Evolutionary conservation across 2,888 invertebrate genomes (phyloP).

Genomic region (Nematopogon swammerdamellus): DNA sequence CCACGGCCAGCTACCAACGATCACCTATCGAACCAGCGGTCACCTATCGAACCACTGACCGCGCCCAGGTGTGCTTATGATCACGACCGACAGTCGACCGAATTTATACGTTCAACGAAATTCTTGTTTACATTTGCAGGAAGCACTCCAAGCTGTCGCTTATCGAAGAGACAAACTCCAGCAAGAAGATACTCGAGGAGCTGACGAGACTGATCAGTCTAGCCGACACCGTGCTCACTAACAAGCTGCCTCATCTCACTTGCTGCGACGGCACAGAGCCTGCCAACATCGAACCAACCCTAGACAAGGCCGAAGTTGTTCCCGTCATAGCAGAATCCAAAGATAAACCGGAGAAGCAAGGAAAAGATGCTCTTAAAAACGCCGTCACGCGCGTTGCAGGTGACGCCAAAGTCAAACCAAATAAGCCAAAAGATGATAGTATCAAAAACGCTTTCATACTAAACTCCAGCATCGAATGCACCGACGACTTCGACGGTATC

Average conservation of each 20-base stretch:
- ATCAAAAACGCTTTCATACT: neutral
- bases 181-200: constrained; percentile 39
- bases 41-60: no score
- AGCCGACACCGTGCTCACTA: constrained; percentile 47
- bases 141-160: constrained; percentile 33
- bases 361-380: no score
- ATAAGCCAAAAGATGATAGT: neutral
- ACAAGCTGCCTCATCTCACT: constrained; percentile 42
- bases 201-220: constrained; percentile 44
- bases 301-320: neutral
- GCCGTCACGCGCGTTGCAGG: no score
- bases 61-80: no score
- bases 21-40: no score
- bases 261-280: constrained; percentile 11
- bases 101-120: no score
- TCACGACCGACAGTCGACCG: no score
- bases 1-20: no score
- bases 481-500: constrained; percentile 19
- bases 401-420: no score
- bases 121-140: constrained; percentile 33
- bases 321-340: no score
- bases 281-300: neutral
- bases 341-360: neutral
- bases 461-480: constrained; percentile 11
- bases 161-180: constrained; percentile 29